Evolutionary conservation across 2,888 invertebrate species (phyloP).

Genomic region (Drosophila pegasa): DNA sequence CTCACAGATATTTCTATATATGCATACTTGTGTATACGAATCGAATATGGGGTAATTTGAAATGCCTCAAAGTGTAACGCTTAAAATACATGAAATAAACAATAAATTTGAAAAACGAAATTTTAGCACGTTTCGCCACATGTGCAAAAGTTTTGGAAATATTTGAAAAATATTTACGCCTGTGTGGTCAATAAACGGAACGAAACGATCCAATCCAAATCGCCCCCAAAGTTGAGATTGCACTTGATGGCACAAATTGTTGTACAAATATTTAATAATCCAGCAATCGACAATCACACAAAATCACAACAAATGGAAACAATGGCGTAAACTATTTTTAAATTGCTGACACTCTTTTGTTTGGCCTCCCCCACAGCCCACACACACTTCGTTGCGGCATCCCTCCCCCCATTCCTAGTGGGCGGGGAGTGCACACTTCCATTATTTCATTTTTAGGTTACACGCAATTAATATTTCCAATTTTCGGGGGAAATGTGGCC

Average conservation of each 20-base stretch:
- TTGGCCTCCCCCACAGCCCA: conserved; percentile 30
- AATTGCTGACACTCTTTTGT: conserved; percentile 78
- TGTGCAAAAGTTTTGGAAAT: conserved; percentile 74
- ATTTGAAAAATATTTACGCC: conserved; percentile 46
- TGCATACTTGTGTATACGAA: conserved; percentile 15
- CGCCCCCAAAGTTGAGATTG: conserved; percentile 45
- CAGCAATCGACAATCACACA: conserved; percentile 39
- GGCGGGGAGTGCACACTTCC: conserved; percentile 64
- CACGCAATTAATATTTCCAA: conserved; percentile 72
- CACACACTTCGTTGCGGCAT: background rate
- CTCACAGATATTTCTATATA: conserved; percentile 4
- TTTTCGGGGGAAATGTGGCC: conserved; percentile 32
- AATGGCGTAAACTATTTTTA: conserved; percentile 72
- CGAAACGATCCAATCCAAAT: conserved; percentile 23
- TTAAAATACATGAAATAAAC: conserved; percentile 74
- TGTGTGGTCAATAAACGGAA: conserved; percentile 59
- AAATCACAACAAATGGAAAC: conserved; percentile 72
- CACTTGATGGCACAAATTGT: conserved; percentile 51
- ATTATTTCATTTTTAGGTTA: conserved; percentile 75
- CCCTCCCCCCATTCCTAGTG: conserved; percentile 2
- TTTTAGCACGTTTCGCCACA: conserved; percentile 76
- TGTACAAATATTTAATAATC: conserved; percentile 29
- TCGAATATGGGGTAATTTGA: conserved; percentile 35
- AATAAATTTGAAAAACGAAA: conserved; percentile 67
- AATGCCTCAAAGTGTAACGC: conserved; percentile 74